Conservation (phyloP, 37 sponge, comb jelly and placozoan genomes). For the Spongia lamella region DNA sequence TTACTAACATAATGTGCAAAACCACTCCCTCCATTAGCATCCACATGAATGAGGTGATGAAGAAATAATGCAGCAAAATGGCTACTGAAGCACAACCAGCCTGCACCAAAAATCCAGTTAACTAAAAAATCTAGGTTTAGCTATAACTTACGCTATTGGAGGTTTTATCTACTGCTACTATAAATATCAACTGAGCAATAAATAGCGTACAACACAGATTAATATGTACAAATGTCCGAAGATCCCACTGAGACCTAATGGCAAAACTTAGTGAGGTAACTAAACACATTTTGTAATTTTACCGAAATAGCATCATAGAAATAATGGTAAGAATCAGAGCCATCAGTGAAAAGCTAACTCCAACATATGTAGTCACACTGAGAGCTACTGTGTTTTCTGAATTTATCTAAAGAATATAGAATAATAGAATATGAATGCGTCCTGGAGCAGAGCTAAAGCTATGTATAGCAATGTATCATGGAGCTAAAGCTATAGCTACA, state of each 20-base stretch:
- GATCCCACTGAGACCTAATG: slow-evolving; percentile 48
- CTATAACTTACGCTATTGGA: slow-evolving; percentile 18
- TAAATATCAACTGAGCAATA: slow-evolving; percentile 48
- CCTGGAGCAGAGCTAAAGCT: no score
- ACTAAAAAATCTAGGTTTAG: no score
- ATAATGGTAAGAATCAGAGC: slow-evolving; percentile 37
- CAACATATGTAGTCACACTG: slow-evolving; percentile 28
- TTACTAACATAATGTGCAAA: slow-evolving; percentile 49
- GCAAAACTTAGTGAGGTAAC: no score
- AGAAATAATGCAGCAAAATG: slow-evolving; percentile 50
- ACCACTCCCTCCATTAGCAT: slow-evolving; percentile 82
- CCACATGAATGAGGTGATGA: slow-evolving; percentile 73
- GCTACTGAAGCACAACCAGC: slow-evolving; percentile 30
- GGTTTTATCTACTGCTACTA: slow-evolving; percentile 50
- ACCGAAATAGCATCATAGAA: not conserved
- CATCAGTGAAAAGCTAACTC: slow-evolving; percentile 38
- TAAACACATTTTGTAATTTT: no score
- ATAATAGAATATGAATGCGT: no score
- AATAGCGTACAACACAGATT: slow-evolving; percentile 54
- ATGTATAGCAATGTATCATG: no score
- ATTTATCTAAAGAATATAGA: not conserved
- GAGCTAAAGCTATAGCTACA: not conserved
- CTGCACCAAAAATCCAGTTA: not conserved
- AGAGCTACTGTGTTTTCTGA: not conserved
- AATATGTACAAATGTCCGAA: slow-evolving; percentile 58